Evolutionary conservation across 2,113 vertebrate species (phyloP), one percentile per base, ranked within the genome.

Genomic region (Chaetodon trifascialis): DNA sequence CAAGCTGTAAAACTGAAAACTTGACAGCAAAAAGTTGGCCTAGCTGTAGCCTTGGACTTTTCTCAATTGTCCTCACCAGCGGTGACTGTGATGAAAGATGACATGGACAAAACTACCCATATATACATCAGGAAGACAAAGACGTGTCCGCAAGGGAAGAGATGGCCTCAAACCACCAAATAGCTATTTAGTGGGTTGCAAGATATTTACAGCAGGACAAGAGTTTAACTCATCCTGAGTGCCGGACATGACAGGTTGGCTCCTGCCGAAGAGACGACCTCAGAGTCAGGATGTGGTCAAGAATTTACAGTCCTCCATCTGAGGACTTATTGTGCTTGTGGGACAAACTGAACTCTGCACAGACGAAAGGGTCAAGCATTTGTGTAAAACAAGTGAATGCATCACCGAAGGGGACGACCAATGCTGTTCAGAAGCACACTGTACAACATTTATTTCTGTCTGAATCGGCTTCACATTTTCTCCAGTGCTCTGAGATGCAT

Each of bases 91-190:
- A 84, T 84, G 75, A 85, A 73, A n/a, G 55, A 56, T 68, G 67
- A 49, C 73, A 62, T 7, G n/a, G 55, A 68, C 21, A 60, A 25
- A 25, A 44, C 38, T 40, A 14, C 54, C 51, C 23, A 71, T 30
- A 30, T 30, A 30, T 64, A 68, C 55, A 76, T 72, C 71, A 71
- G 47, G 21, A 52, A 70, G 56, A 65, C 64, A 49, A 34, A 75
- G 30, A 52, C 42, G n/a, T 5, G 38, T 58, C 44, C 54, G 7
- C 76, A 34, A 49, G 38, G 69, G 70, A 83, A 65, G 60, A 67
- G 78, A 59, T 30, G 55, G 60, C 77, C 79, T 87, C 83, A 84
- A 83, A 86, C 82, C 87, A 78, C 85, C 78, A 67, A 86, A 86
- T 69, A 77, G 79, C 76, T 76, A 78, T 74, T 86, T 79, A 76